Conservation (phyloP, 2,113 vertebrate genomes). For the Chloebia gouldiae region DNA sequence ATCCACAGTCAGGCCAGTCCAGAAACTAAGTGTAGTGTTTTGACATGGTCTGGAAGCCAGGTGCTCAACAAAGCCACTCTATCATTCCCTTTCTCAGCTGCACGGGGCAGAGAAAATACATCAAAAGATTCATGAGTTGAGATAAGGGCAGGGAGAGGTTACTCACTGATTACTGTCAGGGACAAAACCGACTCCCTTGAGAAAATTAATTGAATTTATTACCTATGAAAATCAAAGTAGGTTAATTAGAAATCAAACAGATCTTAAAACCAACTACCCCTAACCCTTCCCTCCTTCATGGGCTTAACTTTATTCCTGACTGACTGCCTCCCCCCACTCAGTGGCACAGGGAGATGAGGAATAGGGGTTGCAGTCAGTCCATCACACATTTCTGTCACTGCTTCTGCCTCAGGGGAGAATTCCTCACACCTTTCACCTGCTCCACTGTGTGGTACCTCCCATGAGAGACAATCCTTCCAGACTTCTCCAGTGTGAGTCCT, state of each 20-base stretch:
- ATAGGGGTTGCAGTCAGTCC: fast-evolving
- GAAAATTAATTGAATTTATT: not conserved
- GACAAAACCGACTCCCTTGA: not conserved
- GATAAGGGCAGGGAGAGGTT: not conserved
- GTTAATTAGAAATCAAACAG: not conserved
- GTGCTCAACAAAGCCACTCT: not conserved
- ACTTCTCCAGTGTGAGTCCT: not conserved
- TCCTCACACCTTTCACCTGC: not conserved
- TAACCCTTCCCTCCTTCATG: not conserved
- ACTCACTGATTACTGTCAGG: not conserved
- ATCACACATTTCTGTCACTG: not conserved
- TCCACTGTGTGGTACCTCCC: not conserved
- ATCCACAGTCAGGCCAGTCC: not conserved
- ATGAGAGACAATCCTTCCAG: not conserved
- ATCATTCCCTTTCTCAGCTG: not conserved
- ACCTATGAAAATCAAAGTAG: not conserved
- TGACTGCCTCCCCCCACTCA: not conserved
- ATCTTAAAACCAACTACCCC: not conserved
- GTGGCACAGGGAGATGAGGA: not conserved
- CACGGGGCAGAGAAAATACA: not conserved
- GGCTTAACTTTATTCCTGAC: not conserved
- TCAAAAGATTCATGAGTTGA: not conserved
- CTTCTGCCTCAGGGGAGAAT: not conserved
- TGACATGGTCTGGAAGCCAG: not conserved
- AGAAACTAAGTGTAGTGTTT: not conserved